Conservation (phyloP, 2,113 vertebrate species). For the Zosterops hypoxanthus region DNA sequence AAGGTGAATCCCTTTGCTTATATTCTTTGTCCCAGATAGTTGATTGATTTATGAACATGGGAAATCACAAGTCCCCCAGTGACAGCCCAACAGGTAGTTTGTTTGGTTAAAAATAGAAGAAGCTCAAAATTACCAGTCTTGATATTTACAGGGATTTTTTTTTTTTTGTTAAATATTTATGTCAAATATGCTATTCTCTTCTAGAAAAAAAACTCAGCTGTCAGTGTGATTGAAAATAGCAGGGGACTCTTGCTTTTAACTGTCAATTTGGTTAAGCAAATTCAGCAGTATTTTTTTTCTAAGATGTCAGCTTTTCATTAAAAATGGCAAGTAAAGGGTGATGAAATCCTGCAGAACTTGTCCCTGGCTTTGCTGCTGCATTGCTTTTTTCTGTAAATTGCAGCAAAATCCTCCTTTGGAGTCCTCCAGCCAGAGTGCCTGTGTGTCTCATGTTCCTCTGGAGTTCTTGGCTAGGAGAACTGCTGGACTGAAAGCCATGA, state of each 20-base stretch:
- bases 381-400: not conserved
- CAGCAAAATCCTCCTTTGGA: not conserved
- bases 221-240: not conserved
- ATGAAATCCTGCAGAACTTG: not conserved
- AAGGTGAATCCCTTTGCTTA: not conserved
- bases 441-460: not conserved
- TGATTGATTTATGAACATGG: not conserved
- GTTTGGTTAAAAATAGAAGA: not conserved
- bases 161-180: conserved; percentile 16
- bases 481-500: not conserved
- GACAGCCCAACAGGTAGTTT: not conserved
- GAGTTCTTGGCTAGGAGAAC: not conserved
- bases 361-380: not conserved
- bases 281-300: not conserved
- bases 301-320: not conserved
- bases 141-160: not conserved
- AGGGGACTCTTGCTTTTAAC: not conserved
- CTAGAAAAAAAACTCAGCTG: not conserved
- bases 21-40: not conserved
- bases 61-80: not conserved
- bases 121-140: not conserved
- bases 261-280: not conserved
- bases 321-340: not conserved
- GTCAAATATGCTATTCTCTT: not conserved
- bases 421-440: not conserved